phyloP scores from a whole-genome alignment of 2,888 invertebrate genomes.

The Drosophila austrosaltans region DNA sequence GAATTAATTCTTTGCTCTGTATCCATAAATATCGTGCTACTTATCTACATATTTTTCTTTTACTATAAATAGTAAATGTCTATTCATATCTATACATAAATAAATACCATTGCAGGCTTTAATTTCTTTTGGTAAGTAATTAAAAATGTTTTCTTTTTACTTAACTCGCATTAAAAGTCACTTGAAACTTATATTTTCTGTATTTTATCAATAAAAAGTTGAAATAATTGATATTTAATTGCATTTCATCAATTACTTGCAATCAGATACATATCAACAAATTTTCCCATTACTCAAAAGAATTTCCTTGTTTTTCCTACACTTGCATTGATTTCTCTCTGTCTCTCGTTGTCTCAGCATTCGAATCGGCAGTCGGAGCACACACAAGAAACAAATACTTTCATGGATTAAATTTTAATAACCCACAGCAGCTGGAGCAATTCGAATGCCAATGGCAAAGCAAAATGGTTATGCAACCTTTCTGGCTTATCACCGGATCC shows the following conservation, averaged over 20 bases:
- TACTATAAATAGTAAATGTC: too few species aligned
- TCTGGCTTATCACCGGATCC: constrained; percentile 56
- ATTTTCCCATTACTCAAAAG: neutral
- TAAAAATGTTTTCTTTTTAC: neutral
- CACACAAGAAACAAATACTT: constrained; percentile 36
- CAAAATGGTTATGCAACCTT: constrained; percentile 52
- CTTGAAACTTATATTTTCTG: neutral
- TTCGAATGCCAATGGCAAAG: constrained; percentile 19
- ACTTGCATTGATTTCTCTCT: constrained; percentile 14
- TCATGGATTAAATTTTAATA: constrained; percentile 61
- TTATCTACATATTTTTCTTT: neutral
- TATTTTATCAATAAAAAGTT: neutral
- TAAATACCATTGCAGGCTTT: too few species aligned
- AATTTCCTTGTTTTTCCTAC: neutral
- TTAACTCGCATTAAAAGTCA: neutral
- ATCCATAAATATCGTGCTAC: too few species aligned
- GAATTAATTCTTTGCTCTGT: too few species aligned
- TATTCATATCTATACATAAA: too few species aligned
- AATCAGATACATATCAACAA: neutral
- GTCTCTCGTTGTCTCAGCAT: constrained; percentile 3
- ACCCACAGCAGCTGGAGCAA: constrained; percentile 28
- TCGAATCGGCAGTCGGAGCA: constrained; percentile 31
- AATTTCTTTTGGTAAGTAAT: too few species aligned
- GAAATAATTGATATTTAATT: neutral
- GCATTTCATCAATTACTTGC: neutral